Conservation (phyloP, 2,888 invertebrate species). For the Dryadula phaetusa region DNA sequence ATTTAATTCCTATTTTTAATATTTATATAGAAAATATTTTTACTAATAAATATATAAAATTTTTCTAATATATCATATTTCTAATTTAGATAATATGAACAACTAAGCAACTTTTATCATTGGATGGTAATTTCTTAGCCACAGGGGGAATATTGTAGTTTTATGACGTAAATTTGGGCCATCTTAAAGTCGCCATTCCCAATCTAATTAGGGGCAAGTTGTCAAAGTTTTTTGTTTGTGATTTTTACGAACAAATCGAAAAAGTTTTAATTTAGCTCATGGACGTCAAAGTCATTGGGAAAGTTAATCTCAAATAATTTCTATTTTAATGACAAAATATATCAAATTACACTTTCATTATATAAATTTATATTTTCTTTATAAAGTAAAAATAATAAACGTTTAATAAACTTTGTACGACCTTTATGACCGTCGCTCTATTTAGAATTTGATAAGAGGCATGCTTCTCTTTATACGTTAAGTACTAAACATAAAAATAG, state of each 20-base stretch:
- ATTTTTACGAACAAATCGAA: constrained; percentile 47
- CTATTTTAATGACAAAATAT: background rate
- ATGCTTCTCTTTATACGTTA: background rate
- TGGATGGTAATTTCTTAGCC: no score
- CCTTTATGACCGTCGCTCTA: background rate
- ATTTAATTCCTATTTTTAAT: no score
- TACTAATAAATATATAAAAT: no score
- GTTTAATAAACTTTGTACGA: background rate
- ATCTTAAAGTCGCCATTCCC: background rate
- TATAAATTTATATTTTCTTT: background rate
- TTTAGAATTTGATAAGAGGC: background rate
- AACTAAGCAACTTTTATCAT: no score
- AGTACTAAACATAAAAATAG: no score
- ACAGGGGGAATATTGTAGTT: no score
- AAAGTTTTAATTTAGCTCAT: constrained; percentile 52
- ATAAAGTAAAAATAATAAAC: background rate
- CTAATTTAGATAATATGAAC: no score
- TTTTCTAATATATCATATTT: no score
- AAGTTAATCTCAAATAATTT: constrained; percentile 17
- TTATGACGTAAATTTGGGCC: background rate
- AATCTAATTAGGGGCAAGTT: constrained; percentile 23
- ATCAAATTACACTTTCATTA: background rate
- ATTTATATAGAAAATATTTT: no score
- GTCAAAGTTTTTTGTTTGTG: constrained; percentile 18
- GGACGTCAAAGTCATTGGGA: constrained; percentile 36